These are phyloP conservation scores for Harpagifer antarcticus DNA, from an alignment of 2,797 vertebrate species.

Conservation along the genomic window DNA sequence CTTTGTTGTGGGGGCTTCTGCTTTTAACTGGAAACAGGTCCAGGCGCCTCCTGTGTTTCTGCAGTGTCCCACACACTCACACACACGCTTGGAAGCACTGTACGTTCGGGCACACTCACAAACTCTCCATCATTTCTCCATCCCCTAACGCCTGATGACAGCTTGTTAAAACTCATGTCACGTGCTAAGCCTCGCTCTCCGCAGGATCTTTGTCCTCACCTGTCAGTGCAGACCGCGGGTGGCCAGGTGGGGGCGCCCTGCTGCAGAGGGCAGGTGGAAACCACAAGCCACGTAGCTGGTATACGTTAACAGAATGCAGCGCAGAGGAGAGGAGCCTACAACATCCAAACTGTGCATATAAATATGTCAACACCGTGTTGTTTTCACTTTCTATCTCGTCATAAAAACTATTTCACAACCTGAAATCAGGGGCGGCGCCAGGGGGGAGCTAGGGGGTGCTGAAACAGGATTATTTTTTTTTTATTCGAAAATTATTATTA, in stretches of 20 bases:
- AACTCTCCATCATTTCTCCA: slow-evolving; percentile 47
- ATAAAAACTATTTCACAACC: slow-evolving; percentile 37
- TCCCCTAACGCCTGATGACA: slow-evolving; percentile 67
- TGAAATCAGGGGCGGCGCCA: no score
- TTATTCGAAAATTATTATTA: no score
- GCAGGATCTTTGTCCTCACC: slow-evolving; percentile 66
- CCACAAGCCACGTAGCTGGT: slow-evolving; percentile 47
- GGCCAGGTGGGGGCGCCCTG: slow-evolving; percentile 47
- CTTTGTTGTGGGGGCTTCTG: slow-evolving; percentile 91
- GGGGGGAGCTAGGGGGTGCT: no score
- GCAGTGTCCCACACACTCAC: slow-evolving; percentile 47
- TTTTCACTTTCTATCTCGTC: slow-evolving; percentile 40
- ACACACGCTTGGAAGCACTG: slow-evolving; percentile 17
- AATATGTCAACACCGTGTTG: slow-evolving; percentile 64
- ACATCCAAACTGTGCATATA: slow-evolving; percentile 42
- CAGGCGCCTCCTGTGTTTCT: slow-evolving; percentile 83
- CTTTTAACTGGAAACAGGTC: slow-evolving; percentile 95
- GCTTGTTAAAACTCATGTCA: slow-evolving; percentile 76
- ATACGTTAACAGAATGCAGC: not conserved
- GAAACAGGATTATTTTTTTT: no score
- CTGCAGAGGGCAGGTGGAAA: slow-evolving; percentile 54
- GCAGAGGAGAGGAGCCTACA: slow-evolving; percentile 37
- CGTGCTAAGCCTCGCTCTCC: slow-evolving; percentile 58
- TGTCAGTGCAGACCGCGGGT: slow-evolving; percentile 51
- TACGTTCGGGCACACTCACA: slow-evolving; percentile 7